Evolutionary conservation across 2,888 invertebrate genomes (phyloP), one percentile per base, ranked within the genome.

Genomic region (Bimastos eiseni): DNA sequence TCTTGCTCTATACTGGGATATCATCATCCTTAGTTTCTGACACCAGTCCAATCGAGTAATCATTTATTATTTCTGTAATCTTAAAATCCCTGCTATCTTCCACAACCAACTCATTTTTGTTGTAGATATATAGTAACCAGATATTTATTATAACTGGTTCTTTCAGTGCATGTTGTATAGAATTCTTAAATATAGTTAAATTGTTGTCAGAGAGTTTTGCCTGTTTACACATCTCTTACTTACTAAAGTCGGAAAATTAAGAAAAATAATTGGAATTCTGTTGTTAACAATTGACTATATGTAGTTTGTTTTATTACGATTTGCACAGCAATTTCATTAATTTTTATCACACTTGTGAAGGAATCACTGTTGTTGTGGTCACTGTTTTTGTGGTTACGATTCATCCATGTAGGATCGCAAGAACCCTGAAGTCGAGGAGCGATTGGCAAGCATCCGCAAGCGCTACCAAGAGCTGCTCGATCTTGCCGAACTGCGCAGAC

Each of bases 391-490:
- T 49, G 49, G 70, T 70, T 70, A n/a, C 70, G 6, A 11, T n/a
- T 70, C 24, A 24, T 49, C 2, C 92, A 96, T 70, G 4, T 92
- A 96, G 94, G 96, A 96, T 92, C 95, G 95, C 90, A 95, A 96
- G 91, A 95, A 95, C 89, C 95, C 96, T 49, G 96, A 96, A 92
- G 99, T 99, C 15, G 96, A 97, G 91, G 97, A 97, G 93, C 97
- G 99, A 21, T 96, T 99, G 92, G 97, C 97, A 34, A 98, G 97
- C 34, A 98, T 99, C 93, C 98, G 98, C 95, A 96, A 97, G 11
- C 97, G 98, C 8, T 99, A 99, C 96, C 97, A 97, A 94, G 99
- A 99, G 95, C 96, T 99, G 83, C 96, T 98, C 88, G 99, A 99
- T 95, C 96, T 99, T 93, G 98, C 99, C 21, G 98, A 99, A 93